These are phyloP conservation scores for Chauna torquata DNA, from an alignment of 2,113 vertebrate species.

Conservation along the genomic window DNA sequence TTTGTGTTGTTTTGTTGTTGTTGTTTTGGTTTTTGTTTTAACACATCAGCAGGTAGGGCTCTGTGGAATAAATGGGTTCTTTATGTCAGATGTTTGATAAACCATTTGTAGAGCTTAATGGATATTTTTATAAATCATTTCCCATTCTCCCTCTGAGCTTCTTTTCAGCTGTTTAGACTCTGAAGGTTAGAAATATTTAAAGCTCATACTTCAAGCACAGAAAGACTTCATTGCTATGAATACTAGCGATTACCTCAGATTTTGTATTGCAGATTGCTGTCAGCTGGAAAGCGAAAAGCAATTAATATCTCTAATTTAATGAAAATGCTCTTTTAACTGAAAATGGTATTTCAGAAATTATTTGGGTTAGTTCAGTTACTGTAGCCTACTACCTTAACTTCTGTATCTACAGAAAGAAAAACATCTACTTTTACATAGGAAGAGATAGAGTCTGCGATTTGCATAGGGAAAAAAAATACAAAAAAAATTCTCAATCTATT, in stretches of 20 bases:
- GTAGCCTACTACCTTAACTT: not conserved
- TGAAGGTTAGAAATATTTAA: not conserved
- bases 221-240: not conserved
- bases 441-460: not conserved
- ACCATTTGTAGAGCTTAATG: not conserved
- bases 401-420: not conserved
- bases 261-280: not conserved
- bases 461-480: not conserved
- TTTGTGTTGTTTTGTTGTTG: not conserved
- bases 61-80: not conserved
- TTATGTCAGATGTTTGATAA: not conserved
- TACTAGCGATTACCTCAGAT: not conserved
- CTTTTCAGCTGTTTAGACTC: not conserved
- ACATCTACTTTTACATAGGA: not conserved
- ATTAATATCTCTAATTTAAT: not conserved
- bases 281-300: not conserved
- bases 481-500: not conserved
- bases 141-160: not conserved
- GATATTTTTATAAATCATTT: not conserved
- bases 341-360: not conserved
- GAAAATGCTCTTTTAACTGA: not conserved
- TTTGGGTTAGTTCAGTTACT: not conserved
- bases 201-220: not conserved
- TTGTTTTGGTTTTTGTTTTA: not conserved
- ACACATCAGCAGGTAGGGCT: not conserved